Evolutionary conservation across 2,888 invertebrate species (phyloP).

Genomic region (Stenodera caucasica): DNA sequence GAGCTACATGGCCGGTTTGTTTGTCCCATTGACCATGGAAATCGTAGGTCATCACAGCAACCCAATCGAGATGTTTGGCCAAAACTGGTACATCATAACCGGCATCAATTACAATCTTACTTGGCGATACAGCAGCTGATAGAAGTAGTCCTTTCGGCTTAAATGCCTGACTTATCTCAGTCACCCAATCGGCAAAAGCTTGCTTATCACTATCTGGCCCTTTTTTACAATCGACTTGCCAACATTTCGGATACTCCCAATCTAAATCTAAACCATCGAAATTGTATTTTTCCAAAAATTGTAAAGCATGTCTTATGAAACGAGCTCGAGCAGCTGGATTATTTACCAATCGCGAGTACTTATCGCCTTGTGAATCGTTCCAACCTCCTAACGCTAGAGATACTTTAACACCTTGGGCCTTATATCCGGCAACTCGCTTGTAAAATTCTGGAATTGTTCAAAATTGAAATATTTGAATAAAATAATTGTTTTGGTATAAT

Average conservation of each 20-base stretch:
- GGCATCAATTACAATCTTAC: conserved; percentile 83
- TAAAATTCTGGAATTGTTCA: conserved; percentile 69
- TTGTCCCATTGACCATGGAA: conserved; percentile 93
- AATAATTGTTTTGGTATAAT: conserved; percentile 43
- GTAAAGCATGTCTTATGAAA: conserved; percentile 74
- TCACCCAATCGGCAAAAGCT: conserved; percentile 73
- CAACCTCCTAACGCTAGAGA: conserved; percentile 91
- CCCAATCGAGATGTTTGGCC: conserved; percentile 80
- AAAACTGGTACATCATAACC: conserved; percentile 80
- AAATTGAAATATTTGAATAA: not conserved
- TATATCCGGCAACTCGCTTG: conserved; percentile 77
- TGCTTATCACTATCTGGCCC: conserved; percentile 83
- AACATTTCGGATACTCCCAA: conserved; percentile 93
- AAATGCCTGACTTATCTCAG: conserved; percentile 66
- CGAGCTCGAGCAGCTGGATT: conserved; percentile 70
- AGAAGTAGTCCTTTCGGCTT: conserved; percentile 61
- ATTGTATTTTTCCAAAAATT: conserved; percentile 76
- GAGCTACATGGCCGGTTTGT: conserved; percentile 87
- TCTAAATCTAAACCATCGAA: conserved; percentile 95
- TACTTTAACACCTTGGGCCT: conserved; percentile 79
- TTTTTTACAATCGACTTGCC: conserved; percentile 86
- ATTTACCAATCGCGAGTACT: conserved; percentile 83
- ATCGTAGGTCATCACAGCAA: conserved; percentile 91
- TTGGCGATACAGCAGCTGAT: conserved; percentile 85
- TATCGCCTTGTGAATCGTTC: conserved; percentile 91